A percentile compares a stretch with the other conserved stretches of the same genome.
phyloP scores from a whole-genome alignment of 2,888 invertebrate genomes.

The Alcis repandata region DNA sequence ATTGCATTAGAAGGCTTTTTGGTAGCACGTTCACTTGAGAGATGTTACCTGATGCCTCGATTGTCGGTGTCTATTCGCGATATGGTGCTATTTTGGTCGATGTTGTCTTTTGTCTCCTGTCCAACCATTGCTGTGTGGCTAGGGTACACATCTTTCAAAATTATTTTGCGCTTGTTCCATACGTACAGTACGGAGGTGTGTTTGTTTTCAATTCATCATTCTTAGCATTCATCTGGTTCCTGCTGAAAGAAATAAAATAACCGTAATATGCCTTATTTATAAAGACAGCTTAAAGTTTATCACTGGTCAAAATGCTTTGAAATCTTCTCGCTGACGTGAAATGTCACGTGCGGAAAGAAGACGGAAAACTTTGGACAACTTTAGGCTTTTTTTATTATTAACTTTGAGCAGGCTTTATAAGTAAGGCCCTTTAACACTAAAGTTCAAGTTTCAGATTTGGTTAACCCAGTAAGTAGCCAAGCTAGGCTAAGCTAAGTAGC shows the following conservation, averaged over 20 bases:
- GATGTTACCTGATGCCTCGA: conserved; percentile 76
- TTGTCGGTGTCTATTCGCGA: conserved; percentile 47
- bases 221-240: neutral
- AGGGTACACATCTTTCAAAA: conserved; percentile 84
- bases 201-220: conserved; percentile 5
- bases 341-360: too few species aligned
- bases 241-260: neutral
- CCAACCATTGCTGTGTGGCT: conserved; percentile 75
- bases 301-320: too few species aligned
- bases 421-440: too few species aligned
- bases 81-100: conserved; percentile 36
- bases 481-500: too few species aligned
- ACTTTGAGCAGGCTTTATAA: too few species aligned
- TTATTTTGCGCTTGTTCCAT: conserved; percentile 50
- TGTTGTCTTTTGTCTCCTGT: conserved; percentile 61
- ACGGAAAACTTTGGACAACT: too few species aligned
- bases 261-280: too few species aligned
- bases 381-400: too few species aligned
- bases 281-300: too few species aligned
- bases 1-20: conserved; percentile 60
- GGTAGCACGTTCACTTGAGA: conserved; percentile 79
- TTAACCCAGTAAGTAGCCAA: too few species aligned
- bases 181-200: conserved; percentile 9
- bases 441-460: too few species aligned
- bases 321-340: too few species aligned